A percentile compares a stretch with the other conserved stretches of the same genome.
Evolutionary conservation across 2,888 invertebrate genomes (phyloP).

Genomic region (Drosophila bunnanda): DNA sequence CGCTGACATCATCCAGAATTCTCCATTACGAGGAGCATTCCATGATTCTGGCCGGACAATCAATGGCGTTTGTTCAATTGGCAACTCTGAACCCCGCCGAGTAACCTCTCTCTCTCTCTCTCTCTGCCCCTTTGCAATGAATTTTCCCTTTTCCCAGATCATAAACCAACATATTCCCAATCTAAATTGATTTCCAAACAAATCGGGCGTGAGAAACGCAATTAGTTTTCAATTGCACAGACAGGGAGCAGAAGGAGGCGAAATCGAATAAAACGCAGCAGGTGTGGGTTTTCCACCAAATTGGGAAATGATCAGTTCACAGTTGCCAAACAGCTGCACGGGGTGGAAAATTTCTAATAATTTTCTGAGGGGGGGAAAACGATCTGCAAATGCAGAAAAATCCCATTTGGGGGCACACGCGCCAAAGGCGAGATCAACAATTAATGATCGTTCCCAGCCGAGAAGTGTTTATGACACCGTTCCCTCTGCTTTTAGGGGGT

Average conservation of each 20-base stretch:
- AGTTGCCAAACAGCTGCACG: conserved; percentile 58
- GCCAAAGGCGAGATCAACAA: conserved; percentile 4
- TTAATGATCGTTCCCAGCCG: conserved; percentile 41
- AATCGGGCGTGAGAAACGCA: conserved; percentile 71
- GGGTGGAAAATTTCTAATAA: conserved; percentile 3
- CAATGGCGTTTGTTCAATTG: conserved; percentile 57
- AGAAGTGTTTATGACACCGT: conserved; percentile 57
- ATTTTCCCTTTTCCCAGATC: conserved; percentile 18
- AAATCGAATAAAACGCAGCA: conserved; percentile 14
- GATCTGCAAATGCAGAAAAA: conserved; percentile 39
- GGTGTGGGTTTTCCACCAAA: conserved; percentile 17
- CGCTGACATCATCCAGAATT: conserved; percentile 7
- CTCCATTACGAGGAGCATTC: conserved; percentile 2
- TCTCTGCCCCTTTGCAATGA: neutral
- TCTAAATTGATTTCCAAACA: conserved; percentile 62
- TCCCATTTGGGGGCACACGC: conserved; percentile 29
- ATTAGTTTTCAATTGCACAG: conserved; percentile 54
- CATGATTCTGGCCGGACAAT: conserved; percentile 37
- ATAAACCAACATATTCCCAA: conserved; percentile 22
- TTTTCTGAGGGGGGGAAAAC: neutral
- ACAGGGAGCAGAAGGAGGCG: neutral
- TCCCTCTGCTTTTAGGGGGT: conserved; percentile 10
- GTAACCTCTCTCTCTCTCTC: neutral
- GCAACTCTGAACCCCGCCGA: conserved; percentile 26
- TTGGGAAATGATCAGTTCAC: conserved; percentile 42